Base-by-base conservation (phyloP, 2,888 invertebrate species). In the Nephrotoma flavescens region DNA sequence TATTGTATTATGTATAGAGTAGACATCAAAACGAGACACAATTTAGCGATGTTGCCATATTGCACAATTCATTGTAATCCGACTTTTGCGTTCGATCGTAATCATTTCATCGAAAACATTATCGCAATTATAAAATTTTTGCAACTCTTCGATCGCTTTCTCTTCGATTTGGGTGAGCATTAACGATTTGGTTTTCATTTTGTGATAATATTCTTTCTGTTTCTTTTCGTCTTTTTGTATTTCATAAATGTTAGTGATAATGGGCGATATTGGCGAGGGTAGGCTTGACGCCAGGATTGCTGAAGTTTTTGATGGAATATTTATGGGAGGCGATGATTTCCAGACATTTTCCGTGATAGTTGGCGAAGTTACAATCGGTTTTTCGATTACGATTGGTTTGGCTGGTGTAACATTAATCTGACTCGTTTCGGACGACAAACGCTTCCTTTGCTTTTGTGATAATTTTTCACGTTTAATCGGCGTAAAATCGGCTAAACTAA, bases 151-250 rank as follows among this genome's bases (percentile, higher is more conserved):
- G 88, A 97, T 96, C 0, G 97, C 97, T 90, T 94, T 95, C 90
- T 97, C 97, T 92, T 97, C 97, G 88, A 96, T 96, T 94, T 97
- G 96, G 15, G 96, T 96, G 88, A 95, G 92, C 87, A 92, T 91
- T 41, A 97, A 92, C 0, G 95, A 94, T 90, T 97, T 97, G 6
- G 95, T 94, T 90, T 94, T 94, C 89, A 95, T 94, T 89, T 95
- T 94, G 1, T 94, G 94, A 88, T 94, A 93, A 89, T 95, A 95
- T 88, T 95, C 95, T 88, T 94, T 94, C 89, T 95, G 95, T 87
- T 95, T 94, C 89, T 93, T 94, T 90, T 97, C 96, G 89, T 95
- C 95, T 12, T 94, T 44, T 44, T 44, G 42, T 9, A 85, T 85
- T 85, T 85, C 42, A 41, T 44, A 85, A 42, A 84, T 84, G 6